Evolutionary conservation across 2,797 vertebrate genomes (phyloP).

Genomic region (Erithacus rubecula): DNA sequence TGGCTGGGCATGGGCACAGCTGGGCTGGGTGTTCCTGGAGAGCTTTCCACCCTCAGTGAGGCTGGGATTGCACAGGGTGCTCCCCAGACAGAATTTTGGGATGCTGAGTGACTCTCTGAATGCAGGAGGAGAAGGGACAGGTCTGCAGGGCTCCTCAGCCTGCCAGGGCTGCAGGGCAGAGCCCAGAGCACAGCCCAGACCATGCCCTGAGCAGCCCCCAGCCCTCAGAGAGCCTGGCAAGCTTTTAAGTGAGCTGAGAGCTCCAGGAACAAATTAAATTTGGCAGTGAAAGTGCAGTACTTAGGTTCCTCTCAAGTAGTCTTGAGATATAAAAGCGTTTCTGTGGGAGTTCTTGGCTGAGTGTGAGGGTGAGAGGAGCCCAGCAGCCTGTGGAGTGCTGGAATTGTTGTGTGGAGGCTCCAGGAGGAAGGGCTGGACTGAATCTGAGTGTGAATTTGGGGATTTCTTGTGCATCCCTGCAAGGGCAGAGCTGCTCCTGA

Average conservation of each 20-base stretch:
- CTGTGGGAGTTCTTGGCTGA: constrained; percentile 60
- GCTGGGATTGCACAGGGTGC: background rate
- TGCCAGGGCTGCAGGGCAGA: too few relatives aligned
- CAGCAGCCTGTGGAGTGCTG: background rate
- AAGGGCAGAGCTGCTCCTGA: background rate
- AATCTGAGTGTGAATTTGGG: background rate
- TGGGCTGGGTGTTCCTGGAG: too few relatives aligned
- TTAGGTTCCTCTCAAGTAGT: constrained; percentile 53
- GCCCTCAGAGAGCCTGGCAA: background rate
- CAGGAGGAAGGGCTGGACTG: background rate
- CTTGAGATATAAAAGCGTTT: constrained; percentile 53
- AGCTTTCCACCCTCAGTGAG: fast-evolving
- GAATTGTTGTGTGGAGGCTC: background rate
- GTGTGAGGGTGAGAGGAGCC: background rate
- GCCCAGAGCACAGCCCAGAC: background rate
- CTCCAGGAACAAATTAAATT: background rate
- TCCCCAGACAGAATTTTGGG: fast-evolving
- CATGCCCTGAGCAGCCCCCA: background rate
- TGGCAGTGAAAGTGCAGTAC: constrained; percentile 33
- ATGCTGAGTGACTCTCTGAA: background rate
- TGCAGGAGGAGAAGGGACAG: fast-evolving
- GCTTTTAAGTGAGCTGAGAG: background rate
- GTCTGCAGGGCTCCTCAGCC: too few relatives aligned
- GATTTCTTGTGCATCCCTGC: fast-evolving
- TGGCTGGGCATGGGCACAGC: too few relatives aligned